Percentiles rank a stretch among this genome's conserved stretches.
Conservation (phyloP, 2,113 vertebrate genomes). For the Cheilinus undulatus region DNA sequence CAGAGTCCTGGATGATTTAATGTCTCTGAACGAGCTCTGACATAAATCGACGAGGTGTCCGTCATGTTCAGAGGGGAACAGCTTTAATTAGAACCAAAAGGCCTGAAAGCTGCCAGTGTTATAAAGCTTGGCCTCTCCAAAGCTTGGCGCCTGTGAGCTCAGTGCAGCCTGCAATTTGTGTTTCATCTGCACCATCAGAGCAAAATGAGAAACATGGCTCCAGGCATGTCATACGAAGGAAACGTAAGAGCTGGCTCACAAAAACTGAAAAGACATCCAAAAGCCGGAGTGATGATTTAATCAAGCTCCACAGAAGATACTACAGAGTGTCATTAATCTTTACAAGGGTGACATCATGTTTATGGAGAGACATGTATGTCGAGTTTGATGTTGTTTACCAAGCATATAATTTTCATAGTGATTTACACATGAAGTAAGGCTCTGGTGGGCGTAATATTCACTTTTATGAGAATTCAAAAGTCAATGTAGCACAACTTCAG, state of each 20-base stretch:
- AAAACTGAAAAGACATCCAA: constrained; percentile 21
- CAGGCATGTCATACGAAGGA: constrained; percentile 51
- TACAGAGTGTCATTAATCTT: constrained; percentile 6
- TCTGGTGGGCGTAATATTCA: background rate
- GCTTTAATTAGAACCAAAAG: constrained; percentile 77
- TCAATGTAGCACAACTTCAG: background rate
- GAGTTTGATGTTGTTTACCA: background rate
- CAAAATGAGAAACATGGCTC: constrained; percentile 60
- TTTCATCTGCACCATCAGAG: constrained; percentile 75
- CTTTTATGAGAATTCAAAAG: background rate
- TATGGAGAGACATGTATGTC: background rate
- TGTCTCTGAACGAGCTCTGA: constrained; percentile 33
- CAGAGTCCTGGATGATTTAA: constrained; percentile 30
- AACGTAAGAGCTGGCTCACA: constrained; percentile 34
- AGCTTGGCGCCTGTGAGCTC: constrained; percentile 71
- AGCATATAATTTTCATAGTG: background rate
- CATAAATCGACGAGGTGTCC: constrained; percentile 46
- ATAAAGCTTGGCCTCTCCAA: constrained; percentile 61
- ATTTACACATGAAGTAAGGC: background rate
- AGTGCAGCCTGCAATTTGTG: constrained; percentile 69
- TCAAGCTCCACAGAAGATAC: constrained; percentile 6
- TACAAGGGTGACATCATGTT: background rate
- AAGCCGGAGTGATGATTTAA: constrained; percentile 35
- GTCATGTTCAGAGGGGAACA: constrained; percentile 32
- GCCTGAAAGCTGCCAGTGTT: constrained; percentile 67